Evolutionary conservation across 2,797 vertebrate genomes (phyloP).

Genomic region (Neostethus bicornis): DNA sequence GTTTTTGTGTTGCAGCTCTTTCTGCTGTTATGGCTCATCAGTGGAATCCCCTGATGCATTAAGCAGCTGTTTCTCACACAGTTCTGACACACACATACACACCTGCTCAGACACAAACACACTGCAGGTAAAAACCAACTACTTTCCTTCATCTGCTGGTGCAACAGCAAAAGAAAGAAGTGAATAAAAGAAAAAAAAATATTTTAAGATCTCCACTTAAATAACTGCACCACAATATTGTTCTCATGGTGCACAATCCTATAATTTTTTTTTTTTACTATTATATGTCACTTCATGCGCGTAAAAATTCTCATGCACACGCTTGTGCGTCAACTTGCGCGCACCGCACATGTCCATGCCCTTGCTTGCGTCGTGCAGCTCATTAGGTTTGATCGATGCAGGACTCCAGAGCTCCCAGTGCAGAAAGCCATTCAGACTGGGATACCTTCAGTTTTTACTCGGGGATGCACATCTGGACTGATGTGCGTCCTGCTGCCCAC

Average conservation of each 20-base stretch:
- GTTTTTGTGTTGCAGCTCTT: no score
- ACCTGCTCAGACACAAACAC: slow-evolving; percentile 3
- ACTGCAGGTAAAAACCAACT: background rate
- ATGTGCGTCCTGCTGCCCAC: slow-evolving; percentile 35
- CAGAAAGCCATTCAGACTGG: slow-evolving; percentile 38
- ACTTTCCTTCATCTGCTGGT: background rate
- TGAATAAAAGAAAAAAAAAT: background rate
- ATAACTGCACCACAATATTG: no score
- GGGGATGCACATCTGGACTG: slow-evolving; percentile 69
- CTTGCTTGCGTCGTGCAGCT: slow-evolving; percentile 54
- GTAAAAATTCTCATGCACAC: slow-evolving; percentile 9
- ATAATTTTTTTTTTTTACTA: background rate
- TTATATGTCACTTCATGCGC: background rate
- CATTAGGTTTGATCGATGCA: slow-evolving; percentile 48
- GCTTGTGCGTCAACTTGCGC: slow-evolving; percentile 26
- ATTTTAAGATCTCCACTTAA: background rate
- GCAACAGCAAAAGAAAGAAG: background rate
- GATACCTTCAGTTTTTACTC: slow-evolving; percentile 62
- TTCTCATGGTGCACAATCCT: no score
- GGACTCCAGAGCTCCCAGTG: slow-evolving; percentile 40
- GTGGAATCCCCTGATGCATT: slow-evolving; percentile 6
- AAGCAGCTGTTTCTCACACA: slow-evolving; percentile 5
- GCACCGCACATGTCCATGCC: slow-evolving; percentile 22
- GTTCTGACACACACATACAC: background rate
- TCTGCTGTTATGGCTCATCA: background rate